Conservation (phyloP, 2,888 invertebrate species). For the Eupithecia dodoneata region DNA sequence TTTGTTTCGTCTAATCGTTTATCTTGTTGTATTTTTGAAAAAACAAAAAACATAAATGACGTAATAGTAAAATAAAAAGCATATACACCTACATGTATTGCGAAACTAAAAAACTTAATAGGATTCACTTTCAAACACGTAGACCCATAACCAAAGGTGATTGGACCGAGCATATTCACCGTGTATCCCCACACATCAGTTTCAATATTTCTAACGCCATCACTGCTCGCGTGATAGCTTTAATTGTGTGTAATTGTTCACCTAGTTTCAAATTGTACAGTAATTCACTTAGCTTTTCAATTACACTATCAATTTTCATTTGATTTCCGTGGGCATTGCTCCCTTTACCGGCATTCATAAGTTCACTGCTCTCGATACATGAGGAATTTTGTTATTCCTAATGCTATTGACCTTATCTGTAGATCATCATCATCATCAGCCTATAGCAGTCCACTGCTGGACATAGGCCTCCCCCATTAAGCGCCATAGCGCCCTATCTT, state of each 20-base stretch:
- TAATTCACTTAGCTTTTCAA: conserved; percentile 32
- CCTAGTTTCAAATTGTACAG: conserved; percentile 28
- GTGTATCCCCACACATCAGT: conserved; percentile 4
- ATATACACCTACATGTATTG: no score
- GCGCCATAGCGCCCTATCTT: no score
- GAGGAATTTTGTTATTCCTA: no score
- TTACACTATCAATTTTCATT: background rate
- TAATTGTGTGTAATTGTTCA: conserved; percentile 31
- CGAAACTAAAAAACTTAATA: no score
- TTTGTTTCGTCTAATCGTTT: background rate
- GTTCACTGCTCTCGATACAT: no score
- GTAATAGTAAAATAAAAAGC: no score
- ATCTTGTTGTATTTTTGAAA: background rate
- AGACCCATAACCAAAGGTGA: background rate
- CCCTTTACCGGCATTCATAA: background rate
- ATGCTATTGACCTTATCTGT: no score
- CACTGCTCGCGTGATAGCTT: conserved; percentile 24
- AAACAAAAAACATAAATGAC: no score
- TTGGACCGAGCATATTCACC: conserved; percentile 3
- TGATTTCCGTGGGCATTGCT: background rate
- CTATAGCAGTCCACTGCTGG: no score
- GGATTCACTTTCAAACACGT: background rate
- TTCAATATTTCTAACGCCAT: conserved; percentile 20
- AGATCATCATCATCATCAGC: no score
- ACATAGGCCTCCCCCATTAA: no score